These are phyloP conservation scores for Phenganax stokvisi DNA, from an alignment of 92 coral and sea anemone genomes.

Conservation along the genomic window DNA sequence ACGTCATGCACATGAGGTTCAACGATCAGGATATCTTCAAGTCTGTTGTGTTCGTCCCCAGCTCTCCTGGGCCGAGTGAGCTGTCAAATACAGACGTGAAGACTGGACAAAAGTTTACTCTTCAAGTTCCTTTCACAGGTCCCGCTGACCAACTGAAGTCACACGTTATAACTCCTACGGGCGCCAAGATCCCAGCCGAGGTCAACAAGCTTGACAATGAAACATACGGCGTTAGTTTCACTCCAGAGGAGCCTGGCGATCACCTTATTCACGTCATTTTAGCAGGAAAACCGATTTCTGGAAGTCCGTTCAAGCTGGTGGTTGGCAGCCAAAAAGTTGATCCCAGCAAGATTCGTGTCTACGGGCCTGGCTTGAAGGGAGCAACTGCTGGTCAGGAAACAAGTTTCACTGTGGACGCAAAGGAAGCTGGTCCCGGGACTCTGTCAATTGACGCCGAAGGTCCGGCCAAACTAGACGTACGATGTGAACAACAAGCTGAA, in stretches of 20 bases:
- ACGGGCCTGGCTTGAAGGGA: conserved; percentile 33
- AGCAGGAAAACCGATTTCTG: conserved; percentile 5
- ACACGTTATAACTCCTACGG: conserved; percentile 36
- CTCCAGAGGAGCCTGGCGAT: conserved; percentile 43
- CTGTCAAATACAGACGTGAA: conserved; percentile 19
- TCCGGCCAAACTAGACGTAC: conserved; percentile 36
- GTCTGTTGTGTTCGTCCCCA: conserved; percentile 21
- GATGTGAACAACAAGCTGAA: conserved; percentile 23
- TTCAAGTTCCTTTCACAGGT: conserved; percentile 24
- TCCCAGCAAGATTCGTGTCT: conserved; percentile 20
- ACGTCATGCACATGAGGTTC: conserved; percentile 84
- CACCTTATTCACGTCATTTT: conserved; percentile 25
- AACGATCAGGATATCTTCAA: conserved; percentile 90
- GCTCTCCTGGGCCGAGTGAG: conserved; percentile 16
- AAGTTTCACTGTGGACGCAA: conserved; percentile 38
- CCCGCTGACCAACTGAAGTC: conserved; percentile 32
- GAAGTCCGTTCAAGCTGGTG: conserved; percentile 28
- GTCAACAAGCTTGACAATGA: conserved; percentile 25
- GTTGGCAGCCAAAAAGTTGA: conserved; percentile 24
- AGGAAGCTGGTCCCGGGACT: conserved; percentile 37
- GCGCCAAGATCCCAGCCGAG: conserved; percentile 28
- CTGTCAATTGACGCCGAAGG: conserved; percentile 41
- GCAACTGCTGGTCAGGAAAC: conserved; percentile 43
- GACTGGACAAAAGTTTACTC: conserved; percentile 14
- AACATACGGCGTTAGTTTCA: conserved; percentile 25